A percentile compares a stretch with the other conserved stretches of the same genome.
phyloP scores from a whole-genome alignment of 64 coral and sea anemone genomes.

The Montipora cactus region DNA sequence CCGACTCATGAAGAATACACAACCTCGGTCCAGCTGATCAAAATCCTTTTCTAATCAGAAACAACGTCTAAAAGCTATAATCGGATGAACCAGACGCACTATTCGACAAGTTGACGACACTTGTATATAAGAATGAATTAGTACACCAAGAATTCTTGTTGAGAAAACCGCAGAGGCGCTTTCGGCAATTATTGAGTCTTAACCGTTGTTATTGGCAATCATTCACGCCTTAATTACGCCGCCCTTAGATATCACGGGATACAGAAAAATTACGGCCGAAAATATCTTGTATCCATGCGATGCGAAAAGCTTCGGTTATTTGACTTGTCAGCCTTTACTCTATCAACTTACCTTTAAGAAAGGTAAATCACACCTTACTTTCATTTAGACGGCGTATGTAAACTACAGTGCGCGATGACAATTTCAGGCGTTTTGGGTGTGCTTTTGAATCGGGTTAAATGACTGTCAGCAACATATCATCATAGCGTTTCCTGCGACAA shows the following conservation, averaged over 20 bases:
- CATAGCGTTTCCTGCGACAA: neutral
- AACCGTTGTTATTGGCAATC: neutral
- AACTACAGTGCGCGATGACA: neutral
- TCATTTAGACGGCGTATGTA: neutral
- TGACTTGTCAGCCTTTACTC: too few species aligned
- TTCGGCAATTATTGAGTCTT: neutral
- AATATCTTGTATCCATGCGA: too few species aligned
- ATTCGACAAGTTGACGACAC: neutral
- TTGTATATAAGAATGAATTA: neutral
- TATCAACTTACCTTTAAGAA: slow-evolving; percentile 2
- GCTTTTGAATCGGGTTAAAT: neutral
- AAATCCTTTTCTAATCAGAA: neutral
- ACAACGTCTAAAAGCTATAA: slow-evolving; percentile 15
- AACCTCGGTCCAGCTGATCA: neutral
- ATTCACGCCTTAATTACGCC: neutral
- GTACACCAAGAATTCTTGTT: neutral
- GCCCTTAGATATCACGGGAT: neutral
- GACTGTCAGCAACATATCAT: neutral
- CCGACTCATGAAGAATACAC: neutral
- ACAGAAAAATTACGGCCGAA: neutral
- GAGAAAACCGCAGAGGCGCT: neutral
- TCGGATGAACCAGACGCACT: slow-evolving; percentile 12
- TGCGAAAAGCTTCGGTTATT: too few species aligned
- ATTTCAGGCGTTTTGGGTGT: neutral
- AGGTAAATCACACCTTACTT: neutral